phyloP scores from a whole-genome alignment of 2,797 vertebrate genomes.

The Typhlichthys eigenmanni region DNA sequence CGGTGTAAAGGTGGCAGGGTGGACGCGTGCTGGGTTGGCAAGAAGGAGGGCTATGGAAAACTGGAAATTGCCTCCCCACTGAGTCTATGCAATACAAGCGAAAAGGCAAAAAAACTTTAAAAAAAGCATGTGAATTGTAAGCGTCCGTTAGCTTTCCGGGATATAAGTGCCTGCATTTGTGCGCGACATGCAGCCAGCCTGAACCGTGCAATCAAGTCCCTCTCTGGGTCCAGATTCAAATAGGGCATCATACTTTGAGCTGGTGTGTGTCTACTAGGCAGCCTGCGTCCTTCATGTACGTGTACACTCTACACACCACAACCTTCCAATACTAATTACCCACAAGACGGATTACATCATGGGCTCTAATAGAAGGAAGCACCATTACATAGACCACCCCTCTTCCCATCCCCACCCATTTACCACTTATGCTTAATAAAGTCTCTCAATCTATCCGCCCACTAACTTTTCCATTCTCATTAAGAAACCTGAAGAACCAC shows the following conservation, averaged over 20 bases:
- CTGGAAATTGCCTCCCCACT: background rate
- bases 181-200: no score
- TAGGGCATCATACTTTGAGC: no score
- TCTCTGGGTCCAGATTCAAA: no score
- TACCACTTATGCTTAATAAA: constrained; percentile 41
- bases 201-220: no score
- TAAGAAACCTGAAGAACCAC: constrained; percentile 48
- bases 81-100: background rate
- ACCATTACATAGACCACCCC: constrained; percentile 42
- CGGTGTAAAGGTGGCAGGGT: background rate
- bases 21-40: background rate
- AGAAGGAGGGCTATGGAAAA: background rate
- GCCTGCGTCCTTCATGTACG: constrained; percentile 49
- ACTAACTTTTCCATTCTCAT: constrained; percentile 54
- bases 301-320: constrained; percentile 3
- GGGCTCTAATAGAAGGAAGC: constrained; percentile 67
- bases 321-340: constrained; percentile 66
- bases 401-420: constrained; percentile 20
- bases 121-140: background rate
- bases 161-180: no score
- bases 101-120: background rate
- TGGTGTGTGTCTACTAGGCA: background rate
- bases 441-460: constrained; percentile 52
- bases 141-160: no score
- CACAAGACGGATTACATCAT: constrained; percentile 75